Evolutionary conservation across 2,888 invertebrate genomes (phyloP).

Genomic region (Graphium colonna): DNA sequence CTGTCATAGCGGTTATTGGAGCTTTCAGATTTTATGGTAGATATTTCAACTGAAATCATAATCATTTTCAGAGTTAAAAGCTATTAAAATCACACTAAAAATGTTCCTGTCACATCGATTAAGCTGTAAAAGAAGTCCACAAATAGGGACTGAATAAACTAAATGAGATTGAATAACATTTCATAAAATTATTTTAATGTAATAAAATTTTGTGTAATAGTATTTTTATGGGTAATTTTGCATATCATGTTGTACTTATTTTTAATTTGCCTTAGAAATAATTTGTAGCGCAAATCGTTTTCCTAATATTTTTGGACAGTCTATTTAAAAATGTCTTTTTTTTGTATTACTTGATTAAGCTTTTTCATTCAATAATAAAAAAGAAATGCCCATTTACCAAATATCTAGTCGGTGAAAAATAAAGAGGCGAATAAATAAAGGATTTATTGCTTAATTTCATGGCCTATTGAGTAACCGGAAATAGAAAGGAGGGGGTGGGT

Average conservation of each 20-base stretch:
- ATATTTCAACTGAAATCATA: background rate
- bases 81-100: background rate
- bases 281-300: no score
- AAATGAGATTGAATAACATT: background rate
- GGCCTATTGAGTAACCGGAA: conserved; percentile 16
- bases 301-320: no score
- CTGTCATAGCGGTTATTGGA: no score
- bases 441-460: conserved; percentile 17
- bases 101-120: background rate
- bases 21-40: no score
- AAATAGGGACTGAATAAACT: background rate
- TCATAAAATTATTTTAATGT: no score
- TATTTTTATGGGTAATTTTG: no score
- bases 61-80: background rate
- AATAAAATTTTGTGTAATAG: no score
- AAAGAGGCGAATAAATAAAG: background rate
- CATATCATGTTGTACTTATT: no score
- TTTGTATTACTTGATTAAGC: no score
- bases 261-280: no score
- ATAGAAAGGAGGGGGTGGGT: background rate
- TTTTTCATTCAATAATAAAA: no score
- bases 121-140: background rate
- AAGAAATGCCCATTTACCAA: background rate
- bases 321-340: no score
- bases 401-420: background rate